phyloP scores from a whole-genome alignment of 2,888 invertebrate species.

The Allacma fusca region DNA sequence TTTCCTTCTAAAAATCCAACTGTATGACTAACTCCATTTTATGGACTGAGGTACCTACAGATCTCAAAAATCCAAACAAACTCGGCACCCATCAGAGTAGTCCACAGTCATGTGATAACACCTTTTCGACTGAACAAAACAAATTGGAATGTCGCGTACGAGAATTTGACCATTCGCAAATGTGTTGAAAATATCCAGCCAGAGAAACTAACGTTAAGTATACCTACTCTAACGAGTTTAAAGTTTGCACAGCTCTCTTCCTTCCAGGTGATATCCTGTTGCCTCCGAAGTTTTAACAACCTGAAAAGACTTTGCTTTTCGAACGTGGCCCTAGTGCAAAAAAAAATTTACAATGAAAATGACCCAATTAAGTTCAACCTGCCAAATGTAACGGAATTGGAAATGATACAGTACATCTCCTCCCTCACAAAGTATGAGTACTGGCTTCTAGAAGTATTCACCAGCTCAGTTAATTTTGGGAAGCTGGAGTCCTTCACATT shows the following conservation, averaged over 20 bases:
- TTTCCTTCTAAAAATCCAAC: no score
- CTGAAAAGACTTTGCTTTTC: conserved; percentile 25
- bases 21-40: no score
- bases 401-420: neutral
- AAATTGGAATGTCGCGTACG: conserved; percentile 24
- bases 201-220: neutral
- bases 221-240: neutral
- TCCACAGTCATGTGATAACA: conserved; percentile 28
- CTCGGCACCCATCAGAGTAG: neutral
- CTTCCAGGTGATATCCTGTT: neutral
- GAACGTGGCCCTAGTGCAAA: conserved; percentile 23
- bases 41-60: no score
- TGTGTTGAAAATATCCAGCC: neutral
- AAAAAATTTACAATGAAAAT: neutral
- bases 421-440: conserved; percentile 18
- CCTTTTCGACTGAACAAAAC: neutral
- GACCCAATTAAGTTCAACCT: neutral
- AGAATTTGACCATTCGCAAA: conserved; percentile 4
- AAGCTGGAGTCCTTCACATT: conserved; percentile 23
- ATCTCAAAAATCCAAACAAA: neutral
- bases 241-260: conserved; percentile 28
- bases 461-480: neutral
- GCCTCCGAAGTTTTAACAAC: conserved; percentile 10
- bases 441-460: conserved; percentile 23
- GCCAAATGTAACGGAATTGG: conserved; percentile 6